Percentiles rank a stretch among this genome's conserved stretches.
phyloP scores from a whole-genome alignment of 2,113 vertebrate genomes.

The Boulengeromyrus knoepffleri region DNA sequence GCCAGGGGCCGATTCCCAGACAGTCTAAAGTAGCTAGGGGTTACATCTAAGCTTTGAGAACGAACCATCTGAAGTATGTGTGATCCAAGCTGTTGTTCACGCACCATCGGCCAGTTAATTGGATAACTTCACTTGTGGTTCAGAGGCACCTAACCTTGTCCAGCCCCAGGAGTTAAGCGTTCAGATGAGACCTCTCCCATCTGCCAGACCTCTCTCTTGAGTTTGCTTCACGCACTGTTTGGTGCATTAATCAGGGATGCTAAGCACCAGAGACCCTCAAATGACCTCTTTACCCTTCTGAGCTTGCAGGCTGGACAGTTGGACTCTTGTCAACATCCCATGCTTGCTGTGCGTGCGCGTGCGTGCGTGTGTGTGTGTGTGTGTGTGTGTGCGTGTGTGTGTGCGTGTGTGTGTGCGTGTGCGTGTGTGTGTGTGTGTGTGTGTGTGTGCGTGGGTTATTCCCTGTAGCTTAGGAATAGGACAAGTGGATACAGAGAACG shows the following conservation, averaged over 20 bases:
- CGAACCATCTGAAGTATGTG: background rate
- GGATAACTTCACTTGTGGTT: background rate
- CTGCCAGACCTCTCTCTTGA: background rate
- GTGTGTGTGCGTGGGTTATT: background rate
- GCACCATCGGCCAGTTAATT: background rate
- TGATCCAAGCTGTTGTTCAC: background rate
- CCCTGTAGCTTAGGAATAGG: background rate
- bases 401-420: too few species aligned
- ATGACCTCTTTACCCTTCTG: background rate
- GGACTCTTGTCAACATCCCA: background rate
- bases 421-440: too few species aligned
- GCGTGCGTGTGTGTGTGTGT: too few species aligned
- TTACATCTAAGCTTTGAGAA: background rate
- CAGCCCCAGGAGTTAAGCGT: background rate
- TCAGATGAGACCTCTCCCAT: background rate
- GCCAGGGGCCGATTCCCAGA: background rate
- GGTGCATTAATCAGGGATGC: background rate
- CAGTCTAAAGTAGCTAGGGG: background rate
- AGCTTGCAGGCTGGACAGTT: background rate
- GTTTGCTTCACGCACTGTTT: background rate
- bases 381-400: too few species aligned
- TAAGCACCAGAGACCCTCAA: background rate
- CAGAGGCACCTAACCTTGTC: background rate
- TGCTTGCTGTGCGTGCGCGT: background rate
- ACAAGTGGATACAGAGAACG: background rate